Base-by-base conservation (phyloP, 2,888 invertebrate species). In the Scrobipalpa atriplicella region DNA sequence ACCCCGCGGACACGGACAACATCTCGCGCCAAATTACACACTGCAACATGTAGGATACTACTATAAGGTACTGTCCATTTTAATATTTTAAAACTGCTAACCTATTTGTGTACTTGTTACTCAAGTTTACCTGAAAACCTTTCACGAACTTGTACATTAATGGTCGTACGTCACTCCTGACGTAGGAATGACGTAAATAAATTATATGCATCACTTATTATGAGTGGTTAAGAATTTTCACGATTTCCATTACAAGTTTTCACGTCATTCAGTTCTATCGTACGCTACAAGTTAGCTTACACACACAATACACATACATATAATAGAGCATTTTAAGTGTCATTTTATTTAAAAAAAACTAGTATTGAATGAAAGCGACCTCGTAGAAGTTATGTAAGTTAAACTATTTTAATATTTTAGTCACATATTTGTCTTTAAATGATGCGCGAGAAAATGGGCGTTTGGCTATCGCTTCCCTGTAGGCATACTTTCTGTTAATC, bases 101-200 rank as follows among this genome's bases (percentile, higher is more conserved):
- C 21, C 6, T 21, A 2, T 8, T 29, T 56, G 1, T 13, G 1
- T 21, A 0, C 13, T 19, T 19, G 8, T 10, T 9, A n/a, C 19
- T 52, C 19, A 19, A 19, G 19, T 51, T 19, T 9, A 21, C 19
- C 10, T 18, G 47, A 21, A 60, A 60, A 39, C n/a, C 8, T n/a
- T 60, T 38, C 18, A 39, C 16, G 18, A 58, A 16, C 41, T 29
- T 13, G 18, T 38, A 16, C 8, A 38, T 58, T 38, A 16, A 38
- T 38, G 58, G 3, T 58, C 2, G 58, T 29, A 47, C 62, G 62
- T 62, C 62, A 62, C 13, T 16, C n/a, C 62, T 47, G 62, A 62
- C 62, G 62, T 47, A 29, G 11, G n/a, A 21, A 47, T 62, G 62
- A 62, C 62, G 62, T 47, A 62, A 62, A 38, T 16, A 61, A 43